A percentile compares a stretch with the other conserved stretches of the same genome.
phyloP scores from a whole-genome alignment of 2,113 vertebrate species.

The Rhagologus leucostigma region DNA sequence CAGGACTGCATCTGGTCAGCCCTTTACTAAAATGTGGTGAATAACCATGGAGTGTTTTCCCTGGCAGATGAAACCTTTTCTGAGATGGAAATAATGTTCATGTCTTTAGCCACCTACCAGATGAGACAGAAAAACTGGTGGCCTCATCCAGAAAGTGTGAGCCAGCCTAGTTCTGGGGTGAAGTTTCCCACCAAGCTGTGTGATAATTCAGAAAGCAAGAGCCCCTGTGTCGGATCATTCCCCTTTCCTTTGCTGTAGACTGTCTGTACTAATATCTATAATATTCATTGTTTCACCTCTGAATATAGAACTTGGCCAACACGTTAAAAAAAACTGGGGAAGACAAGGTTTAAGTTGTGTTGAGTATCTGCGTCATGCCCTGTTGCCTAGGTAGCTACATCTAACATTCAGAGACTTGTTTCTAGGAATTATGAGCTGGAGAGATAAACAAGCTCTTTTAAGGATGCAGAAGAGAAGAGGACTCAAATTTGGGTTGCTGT shows the following conservation, averaged over 20 bases:
- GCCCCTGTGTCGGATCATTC: not conserved
- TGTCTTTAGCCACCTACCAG: not conserved
- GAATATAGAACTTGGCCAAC: not conserved
- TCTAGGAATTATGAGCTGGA: not conserved
- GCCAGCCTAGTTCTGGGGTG: not conserved
- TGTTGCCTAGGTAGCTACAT: conserved; percentile 34
- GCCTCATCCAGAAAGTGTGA: not conserved
- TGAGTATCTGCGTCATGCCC: not conserved
- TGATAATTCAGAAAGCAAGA: not conserved
- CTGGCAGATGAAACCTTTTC: not conserved
- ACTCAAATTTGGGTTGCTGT: not conserved
- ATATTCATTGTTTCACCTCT: not conserved
- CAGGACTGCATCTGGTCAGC: not conserved
- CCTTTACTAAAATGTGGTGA: not conserved
- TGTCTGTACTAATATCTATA: not conserved
- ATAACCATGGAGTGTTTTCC: not conserved
- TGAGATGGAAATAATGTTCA: not conserved
- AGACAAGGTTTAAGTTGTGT: not conserved
- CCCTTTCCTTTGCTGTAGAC: not conserved
- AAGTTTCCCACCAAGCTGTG: not conserved
- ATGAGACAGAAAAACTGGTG: not conserved
- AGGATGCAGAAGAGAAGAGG: not conserved
- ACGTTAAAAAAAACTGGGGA: not conserved
- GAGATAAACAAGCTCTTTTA: not conserved
- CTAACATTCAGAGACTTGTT: not conserved